These are phyloP conservation scores for Catostomus latipinnis DNA, from an alignment of 2,797 vertebrate species.

Conservation along the genomic window DNA sequence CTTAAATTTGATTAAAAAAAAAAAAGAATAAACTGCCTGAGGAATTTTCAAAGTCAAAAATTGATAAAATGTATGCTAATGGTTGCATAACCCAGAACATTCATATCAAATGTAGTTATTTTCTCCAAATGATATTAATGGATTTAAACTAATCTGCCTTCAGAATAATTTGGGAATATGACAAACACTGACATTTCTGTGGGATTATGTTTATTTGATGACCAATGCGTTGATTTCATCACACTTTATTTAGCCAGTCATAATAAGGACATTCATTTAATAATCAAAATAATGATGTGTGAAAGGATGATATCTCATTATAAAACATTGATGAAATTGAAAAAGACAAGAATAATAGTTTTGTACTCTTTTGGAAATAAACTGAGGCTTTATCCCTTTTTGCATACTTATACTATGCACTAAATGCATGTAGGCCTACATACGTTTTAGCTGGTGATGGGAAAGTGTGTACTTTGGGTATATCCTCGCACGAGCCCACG, in stretches of 20 bases:
- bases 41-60: not conserved
- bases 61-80: not conserved
- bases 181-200: constrained; percentile 9
- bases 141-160: not conserved
- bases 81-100: not conserved
- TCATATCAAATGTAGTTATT: not conserved
- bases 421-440: too few species aligned
- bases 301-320: too few species aligned
- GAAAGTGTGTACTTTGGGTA: too few species aligned
- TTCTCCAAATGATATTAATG: not conserved
- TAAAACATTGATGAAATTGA: too few species aligned
- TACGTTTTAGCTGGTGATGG: too few species aligned
- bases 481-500: too few species aligned
- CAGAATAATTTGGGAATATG: not conserved
- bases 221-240: not conserved
- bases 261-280: not conserved
- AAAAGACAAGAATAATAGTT: too few species aligned
- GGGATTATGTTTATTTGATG: not conserved
- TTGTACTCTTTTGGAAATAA: too few species aligned
- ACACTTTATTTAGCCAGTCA: not conserved
- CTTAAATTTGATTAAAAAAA: constrained; percentile 2
- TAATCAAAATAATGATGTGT: not conserved
- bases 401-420: too few species aligned
- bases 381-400: too few species aligned
- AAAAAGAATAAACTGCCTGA: not conserved